Conservation (phyloP, 2,888 invertebrate species). For the Melanchra persicariae region DNA sequence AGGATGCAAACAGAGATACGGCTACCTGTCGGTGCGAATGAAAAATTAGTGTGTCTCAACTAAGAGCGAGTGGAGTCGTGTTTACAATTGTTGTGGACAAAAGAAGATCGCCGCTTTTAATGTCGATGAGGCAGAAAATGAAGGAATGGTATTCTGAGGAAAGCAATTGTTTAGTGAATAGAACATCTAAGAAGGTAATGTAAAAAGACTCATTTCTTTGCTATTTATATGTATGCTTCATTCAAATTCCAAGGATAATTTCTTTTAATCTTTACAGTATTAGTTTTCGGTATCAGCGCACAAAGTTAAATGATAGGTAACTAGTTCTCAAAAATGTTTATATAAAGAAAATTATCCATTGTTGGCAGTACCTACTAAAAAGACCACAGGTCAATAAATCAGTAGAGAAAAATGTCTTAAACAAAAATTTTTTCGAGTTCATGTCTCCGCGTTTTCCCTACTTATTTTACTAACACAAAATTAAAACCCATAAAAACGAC, state of each 20-base stretch:
- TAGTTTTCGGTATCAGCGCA: not conserved
- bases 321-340: no score
- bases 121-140: conserved; percentile 37
- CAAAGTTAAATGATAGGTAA: not conserved
- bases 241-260: not conserved
- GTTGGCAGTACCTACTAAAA: not conserved
- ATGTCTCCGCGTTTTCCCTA: no score
- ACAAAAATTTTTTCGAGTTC: no score
- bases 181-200: conserved; percentile 5
- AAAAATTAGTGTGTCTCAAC: conserved; percentile 76
- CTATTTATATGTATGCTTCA: conserved; percentile 5
- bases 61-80: conserved; percentile 57
- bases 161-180: conserved; percentile 31
- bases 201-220: not conserved
- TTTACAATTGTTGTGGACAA: conserved; percentile 59
- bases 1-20: conserved; percentile 90
- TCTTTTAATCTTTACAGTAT: not conserved
- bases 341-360: not conserved
- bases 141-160: conserved; percentile 18
- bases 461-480: no score
- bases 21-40: conserved; percentile 81
- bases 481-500: no score
- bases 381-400: no score
- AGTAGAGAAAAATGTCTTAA: no score
- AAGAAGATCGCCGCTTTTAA: conserved; percentile 53